A percentile compares a stretch with the other conserved stretches of the same genome.
phyloP scores from a whole-genome alignment of 2,888 invertebrate genomes.

The Macrosiphum euphorbiae region DNA sequence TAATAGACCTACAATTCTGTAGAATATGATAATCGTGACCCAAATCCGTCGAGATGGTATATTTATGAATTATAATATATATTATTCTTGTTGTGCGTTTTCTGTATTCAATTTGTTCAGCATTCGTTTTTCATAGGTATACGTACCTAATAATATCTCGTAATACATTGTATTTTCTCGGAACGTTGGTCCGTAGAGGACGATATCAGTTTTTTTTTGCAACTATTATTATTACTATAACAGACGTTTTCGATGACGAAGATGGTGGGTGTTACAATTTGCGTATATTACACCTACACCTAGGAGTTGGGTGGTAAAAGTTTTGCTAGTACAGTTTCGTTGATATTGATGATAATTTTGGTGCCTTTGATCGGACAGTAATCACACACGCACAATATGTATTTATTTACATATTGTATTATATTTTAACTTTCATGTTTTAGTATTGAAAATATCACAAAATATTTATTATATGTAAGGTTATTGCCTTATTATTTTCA shows the following conservation, averaged over 20 bases:
- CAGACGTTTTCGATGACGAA: not conserved
- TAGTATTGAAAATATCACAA: too few relatives aligned
- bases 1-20: not conserved
- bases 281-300: not conserved
- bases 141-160: not conserved
- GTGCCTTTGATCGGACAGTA: too few relatives aligned
- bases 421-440: too few relatives aligned
- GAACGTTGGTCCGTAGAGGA: not conserved
- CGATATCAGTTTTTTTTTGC: not conserved
- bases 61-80: not conserved
- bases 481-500: not conserved
- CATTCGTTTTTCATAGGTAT: not conserved
- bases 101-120: not conserved
- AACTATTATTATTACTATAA: not conserved
- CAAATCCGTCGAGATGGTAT: not conserved
- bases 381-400: too few relatives aligned
- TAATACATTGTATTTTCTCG: not conserved
- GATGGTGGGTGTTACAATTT: not conserved
- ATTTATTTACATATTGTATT: too few relatives aligned
- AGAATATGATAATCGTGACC: not conserved
- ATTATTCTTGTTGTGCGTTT: not conserved
- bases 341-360: too few relatives aligned
- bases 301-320: too few relatives aligned
- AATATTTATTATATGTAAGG: not conserved
- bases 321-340: too few relatives aligned